Conservation (phyloP, 1,140 invertebrate species). For the Sitophilus oryzae region DNA sequence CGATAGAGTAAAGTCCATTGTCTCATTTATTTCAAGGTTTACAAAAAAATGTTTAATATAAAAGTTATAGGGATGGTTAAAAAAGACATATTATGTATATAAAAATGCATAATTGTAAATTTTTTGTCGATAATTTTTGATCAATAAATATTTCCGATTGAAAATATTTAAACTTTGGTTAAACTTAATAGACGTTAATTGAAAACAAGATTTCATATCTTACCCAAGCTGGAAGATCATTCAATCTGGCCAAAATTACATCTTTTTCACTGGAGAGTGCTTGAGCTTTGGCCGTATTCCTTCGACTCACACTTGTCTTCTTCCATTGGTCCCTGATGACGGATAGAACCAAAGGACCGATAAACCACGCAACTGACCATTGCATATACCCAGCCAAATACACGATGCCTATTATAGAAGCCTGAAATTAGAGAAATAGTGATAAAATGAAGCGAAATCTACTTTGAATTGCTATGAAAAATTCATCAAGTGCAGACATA, state of each 20-base stretch:
- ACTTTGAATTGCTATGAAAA: too few species aligned
- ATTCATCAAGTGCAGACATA: too few species aligned
- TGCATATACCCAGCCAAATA: conserved; percentile 83
- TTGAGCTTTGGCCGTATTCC: conserved; percentile 72
- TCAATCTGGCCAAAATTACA: conserved; percentile 74
- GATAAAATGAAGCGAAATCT: too few species aligned
- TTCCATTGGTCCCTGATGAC: conserved; percentile 75
- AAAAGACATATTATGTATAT: too few species aligned
- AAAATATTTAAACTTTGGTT: too few species aligned
- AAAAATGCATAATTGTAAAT: too few species aligned
- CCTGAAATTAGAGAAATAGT: conserved; percentile 32
- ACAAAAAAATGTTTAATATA: too few species aligned
- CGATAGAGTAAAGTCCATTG: too few species aligned
- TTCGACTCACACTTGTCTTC: conserved; percentile 65
- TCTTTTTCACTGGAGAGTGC: conserved; percentile 78
- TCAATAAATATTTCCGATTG: neutral
- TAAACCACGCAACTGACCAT: conserved; percentile 80
- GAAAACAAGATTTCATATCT: neutral
- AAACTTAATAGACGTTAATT: neutral
- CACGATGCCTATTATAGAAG: conserved; percentile 58
- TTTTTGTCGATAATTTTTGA: too few species aligned
- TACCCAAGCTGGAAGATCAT: conserved; percentile 90
- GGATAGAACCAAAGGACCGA: conserved; percentile 72
- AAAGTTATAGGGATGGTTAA: too few species aligned
- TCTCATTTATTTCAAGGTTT: too few species aligned